Base-by-base conservation (phyloP, 2,888 invertebrate species). In the Pristionchus japonicus region DNA sequence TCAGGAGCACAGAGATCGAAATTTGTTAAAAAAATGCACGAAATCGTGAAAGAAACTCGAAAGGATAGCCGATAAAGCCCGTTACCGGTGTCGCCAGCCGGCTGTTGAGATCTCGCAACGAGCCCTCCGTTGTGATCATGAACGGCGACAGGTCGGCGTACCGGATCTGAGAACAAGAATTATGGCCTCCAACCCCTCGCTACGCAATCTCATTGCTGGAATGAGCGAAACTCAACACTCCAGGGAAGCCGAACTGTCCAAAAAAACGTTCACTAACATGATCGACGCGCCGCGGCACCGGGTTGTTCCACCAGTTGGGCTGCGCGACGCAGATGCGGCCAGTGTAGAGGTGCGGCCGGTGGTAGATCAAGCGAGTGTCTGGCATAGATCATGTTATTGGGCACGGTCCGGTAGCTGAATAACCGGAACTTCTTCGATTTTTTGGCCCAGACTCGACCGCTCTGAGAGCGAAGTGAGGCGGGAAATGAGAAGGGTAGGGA, bases 91-190 rank as follows among this genome's bases (percentile, higher is more conserved):
- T 88, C 34, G 52, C 84, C 84, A 91, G 43, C 20, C 86, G 85
- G 3, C 77, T 31, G 70, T 93, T 93, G 86, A 93, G 64, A 67
- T 92, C 93, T 27, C 91, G 89, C 15, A 93, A 87, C 1, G 93
- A 93, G 0, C 90, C 92, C 52, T 91, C 89, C 0, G 93, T 92
- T 31, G 91, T 91, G 82, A 93, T 92, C 92, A 92, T 91, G 85
- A 89, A 93, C 9, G 92, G 90, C 23, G 92, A 91, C 47, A 92
- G 83, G 83, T 93, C 93, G n/a, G 89, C 91, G 83, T 90, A 93
- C 6, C 90, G 90, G 27, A 91, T 90, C 93, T 93, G 87, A 43
- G 90, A 90, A 15, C n/a, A n/a, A n/a, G n/a, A n/a, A n/a, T n/a
- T n/a, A n/a, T n/a, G n/a, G n/a, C n/a, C n/a, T n/a, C n/a, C n/a